Conservation (phyloP, 2,888 invertebrate species). For the Eretmocerus hayati region DNA sequence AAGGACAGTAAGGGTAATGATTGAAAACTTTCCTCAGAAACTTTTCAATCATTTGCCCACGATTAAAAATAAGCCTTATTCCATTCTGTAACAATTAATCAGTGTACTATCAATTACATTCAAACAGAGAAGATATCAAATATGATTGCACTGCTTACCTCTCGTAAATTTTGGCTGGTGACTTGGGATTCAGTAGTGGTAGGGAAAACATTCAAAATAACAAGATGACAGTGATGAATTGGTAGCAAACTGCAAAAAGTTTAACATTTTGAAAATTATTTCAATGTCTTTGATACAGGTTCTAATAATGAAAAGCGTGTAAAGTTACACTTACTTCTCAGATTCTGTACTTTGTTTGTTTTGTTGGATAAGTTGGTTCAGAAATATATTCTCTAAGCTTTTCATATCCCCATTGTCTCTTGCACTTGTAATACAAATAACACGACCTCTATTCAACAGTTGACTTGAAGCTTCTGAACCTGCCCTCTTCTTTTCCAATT, state of each 20-base stretch:
- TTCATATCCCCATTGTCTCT: conserved; percentile 81
- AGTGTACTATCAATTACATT: no score
- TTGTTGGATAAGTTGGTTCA: conserved; percentile 72
- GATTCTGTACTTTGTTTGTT: conserved; percentile 63
- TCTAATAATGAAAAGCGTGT: no score
- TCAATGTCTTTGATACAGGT: background rate
- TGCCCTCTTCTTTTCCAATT: conserved; percentile 54
- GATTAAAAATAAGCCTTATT: no score
- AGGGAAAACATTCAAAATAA: conserved; percentile 83
- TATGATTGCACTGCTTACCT: no score
- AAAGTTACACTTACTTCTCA: conserved; percentile 53
- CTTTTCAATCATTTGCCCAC: no score
- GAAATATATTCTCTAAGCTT: conserved; percentile 79
- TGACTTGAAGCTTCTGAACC: conserved; percentile 46
- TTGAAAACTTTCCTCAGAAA: no score
- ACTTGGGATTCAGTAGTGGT: conserved; percentile 72
- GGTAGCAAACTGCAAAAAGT: conserved; percentile 58
- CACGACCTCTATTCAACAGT: conserved; percentile 63
- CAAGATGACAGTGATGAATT: conserved; percentile 83
- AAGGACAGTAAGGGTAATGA: no score
- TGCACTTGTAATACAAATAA: conserved; percentile 86
- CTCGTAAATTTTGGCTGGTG: conserved; percentile 62
- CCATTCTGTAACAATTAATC: no score
- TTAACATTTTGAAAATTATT: background rate
- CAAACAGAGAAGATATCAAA: no score